A percentile compares a stretch with the other conserved stretches of the same genome.
These are phyloP conservation scores for Maniola hyperantus DNA, from an alignment of 2,888 invertebrate genomes.

Conservation along the genomic window DNA sequence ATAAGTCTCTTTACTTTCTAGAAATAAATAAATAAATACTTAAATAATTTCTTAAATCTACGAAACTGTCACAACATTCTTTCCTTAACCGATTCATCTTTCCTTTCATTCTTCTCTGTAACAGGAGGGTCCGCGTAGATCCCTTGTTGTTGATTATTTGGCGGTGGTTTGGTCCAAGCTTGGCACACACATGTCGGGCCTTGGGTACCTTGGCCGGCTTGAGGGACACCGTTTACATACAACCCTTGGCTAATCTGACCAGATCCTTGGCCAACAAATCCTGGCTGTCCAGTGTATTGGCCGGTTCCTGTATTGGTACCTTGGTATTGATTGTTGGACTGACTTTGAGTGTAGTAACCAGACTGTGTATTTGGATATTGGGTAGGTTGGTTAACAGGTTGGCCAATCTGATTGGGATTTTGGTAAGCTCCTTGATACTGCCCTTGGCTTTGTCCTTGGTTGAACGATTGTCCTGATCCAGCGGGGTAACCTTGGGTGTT, in stretches of 20 bases:
- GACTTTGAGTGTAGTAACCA: constrained; percentile 30
- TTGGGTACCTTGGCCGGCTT: constrained; percentile 46
- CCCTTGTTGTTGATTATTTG: constrained; percentile 29
- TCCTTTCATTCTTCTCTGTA: constrained; percentile 48
- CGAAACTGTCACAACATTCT: neutral
- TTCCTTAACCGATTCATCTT: constrained; percentile 35
- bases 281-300: constrained; percentile 28
- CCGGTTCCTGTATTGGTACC: constrained; percentile 29
- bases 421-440: constrained; percentile 32
- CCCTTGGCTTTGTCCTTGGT: constrained; percentile 29
- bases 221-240: constrained; percentile 52
- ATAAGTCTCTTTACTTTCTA: neutral
- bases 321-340: constrained; percentile 41
- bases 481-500: constrained; percentile 31
- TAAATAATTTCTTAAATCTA: neutral
- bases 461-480: constrained; percentile 29
- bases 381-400: constrained; percentile 30
- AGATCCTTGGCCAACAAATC: constrained; percentile 26
- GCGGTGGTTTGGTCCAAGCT: constrained; percentile 63
- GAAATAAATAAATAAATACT: constrained; percentile 19
- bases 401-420: constrained; percentile 34
- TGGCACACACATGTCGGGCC: constrained; percentile 73
- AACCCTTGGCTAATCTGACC: constrained; percentile 49
- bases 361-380: constrained; percentile 36
- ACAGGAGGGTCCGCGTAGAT: constrained; percentile 39